Conservation (phyloP, 2,888 invertebrate species). For the Mimas tiliae region DNA sequence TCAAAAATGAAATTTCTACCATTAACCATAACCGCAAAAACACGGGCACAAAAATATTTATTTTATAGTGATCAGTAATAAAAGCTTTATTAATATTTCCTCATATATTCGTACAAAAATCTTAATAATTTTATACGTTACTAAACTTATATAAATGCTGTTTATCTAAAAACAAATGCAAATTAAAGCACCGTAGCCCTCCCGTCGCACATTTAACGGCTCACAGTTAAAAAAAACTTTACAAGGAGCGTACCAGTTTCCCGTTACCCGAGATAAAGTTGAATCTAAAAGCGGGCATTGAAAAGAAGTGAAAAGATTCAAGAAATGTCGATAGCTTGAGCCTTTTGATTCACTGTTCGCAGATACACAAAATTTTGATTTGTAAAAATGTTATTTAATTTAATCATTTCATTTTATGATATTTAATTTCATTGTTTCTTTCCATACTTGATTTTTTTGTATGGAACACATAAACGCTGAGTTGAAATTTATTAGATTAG, state of each 20-base stretch:
- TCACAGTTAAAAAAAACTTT: conserved; percentile 49
- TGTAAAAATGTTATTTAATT: neutral
- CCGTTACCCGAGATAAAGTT: conserved; percentile 65
- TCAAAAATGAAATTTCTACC: no score
- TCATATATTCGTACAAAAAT: no score
- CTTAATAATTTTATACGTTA: no score
- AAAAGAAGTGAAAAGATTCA: conserved; percentile 64
- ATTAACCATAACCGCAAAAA: no score
- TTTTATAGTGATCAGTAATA: no score
- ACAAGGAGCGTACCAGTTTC: conserved; percentile 60
- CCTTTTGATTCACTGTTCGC: conserved; percentile 48
- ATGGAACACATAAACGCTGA: no score
- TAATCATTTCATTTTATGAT: no score
- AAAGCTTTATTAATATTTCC: no score
- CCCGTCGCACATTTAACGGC: conserved; percentile 26
- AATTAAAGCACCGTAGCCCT: neutral
- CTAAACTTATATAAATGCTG: neutral
- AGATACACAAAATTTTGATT: neutral
- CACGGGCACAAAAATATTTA: no score
- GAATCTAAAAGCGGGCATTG: conserved; percentile 60
- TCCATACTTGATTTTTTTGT: no score
- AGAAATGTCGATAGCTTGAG: conserved; percentile 56
- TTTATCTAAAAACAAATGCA: conserved; percentile 20
- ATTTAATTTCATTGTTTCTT: no score
- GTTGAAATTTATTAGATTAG: no score